phyloP scores from a whole-genome alignment of 2,113 vertebrate genomes.

The Cinclus cinclus region DNA sequence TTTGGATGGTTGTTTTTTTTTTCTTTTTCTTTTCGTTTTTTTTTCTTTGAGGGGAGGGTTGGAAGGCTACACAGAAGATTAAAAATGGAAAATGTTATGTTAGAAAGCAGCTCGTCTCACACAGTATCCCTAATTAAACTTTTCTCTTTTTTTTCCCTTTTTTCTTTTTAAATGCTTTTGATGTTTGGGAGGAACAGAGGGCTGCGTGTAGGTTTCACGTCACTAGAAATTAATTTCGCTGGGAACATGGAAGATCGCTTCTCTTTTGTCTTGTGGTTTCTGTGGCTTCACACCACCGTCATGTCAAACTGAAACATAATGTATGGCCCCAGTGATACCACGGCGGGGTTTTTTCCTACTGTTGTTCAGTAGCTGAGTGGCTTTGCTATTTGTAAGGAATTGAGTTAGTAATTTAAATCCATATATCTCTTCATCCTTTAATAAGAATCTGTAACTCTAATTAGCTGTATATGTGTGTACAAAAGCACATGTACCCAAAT shows the following conservation, averaged over 20 bases:
- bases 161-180: too few species aligned
- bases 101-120: background rate
- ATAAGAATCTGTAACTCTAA: background rate
- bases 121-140: background rate
- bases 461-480: background rate
- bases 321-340: background rate
- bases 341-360: background rate
- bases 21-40: too few species aligned
- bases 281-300: background rate
- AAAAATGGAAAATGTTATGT: background rate
- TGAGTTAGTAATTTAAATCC: background rate
- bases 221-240: background rate
- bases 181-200: background rate
- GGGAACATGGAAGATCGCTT: background rate
- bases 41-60: accelerated
- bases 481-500: background rate
- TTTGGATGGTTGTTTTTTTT: background rate
- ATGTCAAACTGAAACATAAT: background rate
- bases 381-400: background rate
- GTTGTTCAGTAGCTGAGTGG: background rate
- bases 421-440: background rate
- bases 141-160: too few species aligned
- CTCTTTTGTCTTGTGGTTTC: background rate
- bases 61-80: background rate
- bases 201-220: background rate